Conservation (phyloP, 1,140 invertebrate genomes). For the Microplitis mediator region DNA sequence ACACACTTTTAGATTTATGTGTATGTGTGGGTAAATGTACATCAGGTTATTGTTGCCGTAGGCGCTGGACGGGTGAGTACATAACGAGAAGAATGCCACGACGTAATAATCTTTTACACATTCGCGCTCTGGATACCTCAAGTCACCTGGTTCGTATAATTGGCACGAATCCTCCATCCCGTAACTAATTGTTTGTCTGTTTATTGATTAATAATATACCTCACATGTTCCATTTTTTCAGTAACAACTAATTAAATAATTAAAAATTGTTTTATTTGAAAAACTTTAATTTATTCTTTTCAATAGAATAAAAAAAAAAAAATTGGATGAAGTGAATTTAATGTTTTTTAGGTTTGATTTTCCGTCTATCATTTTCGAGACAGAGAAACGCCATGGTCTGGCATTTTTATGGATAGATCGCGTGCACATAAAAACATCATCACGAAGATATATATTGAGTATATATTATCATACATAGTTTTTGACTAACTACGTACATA, state of each 20-base stretch:
- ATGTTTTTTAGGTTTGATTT: not conserved
- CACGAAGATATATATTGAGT: not conserved
- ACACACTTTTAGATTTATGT: not conserved
- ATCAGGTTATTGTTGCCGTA: not conserved
- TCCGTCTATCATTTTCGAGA: slow-evolving; percentile 14
- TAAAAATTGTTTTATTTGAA: not conserved
- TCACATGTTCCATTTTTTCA: slow-evolving; percentile 3
- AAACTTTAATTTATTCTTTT: not conserved
- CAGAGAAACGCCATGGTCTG: slow-evolving; percentile 14
- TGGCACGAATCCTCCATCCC: slow-evolving; percentile 43
- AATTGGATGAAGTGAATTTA: not conserved
- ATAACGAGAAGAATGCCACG: slow-evolving; percentile 25
- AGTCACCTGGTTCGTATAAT: slow-evolving; percentile 51
- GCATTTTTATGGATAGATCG: slow-evolving; percentile 30
- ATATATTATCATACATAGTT: not conserved
- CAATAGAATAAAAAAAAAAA: not conserved
- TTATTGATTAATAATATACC: slow-evolving; percentile 4
- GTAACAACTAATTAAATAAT: not conserved
- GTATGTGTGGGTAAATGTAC: not conserved
- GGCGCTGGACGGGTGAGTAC: slow-evolving; percentile 16
- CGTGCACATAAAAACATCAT: slow-evolving; percentile 25
- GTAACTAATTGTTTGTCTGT: slow-evolving; percentile 47
- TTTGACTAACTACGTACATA: not conserved
- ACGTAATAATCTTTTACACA: slow-evolving; percentile 24
- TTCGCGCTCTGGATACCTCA: slow-evolving; percentile 49